Percentiles rank a stretch among this genome's conserved stretches.
These are phyloP conservation scores for Phycodurus eques DNA, from an alignment of 2,113 vertebrate species.

Conservation along the genomic window DNA sequence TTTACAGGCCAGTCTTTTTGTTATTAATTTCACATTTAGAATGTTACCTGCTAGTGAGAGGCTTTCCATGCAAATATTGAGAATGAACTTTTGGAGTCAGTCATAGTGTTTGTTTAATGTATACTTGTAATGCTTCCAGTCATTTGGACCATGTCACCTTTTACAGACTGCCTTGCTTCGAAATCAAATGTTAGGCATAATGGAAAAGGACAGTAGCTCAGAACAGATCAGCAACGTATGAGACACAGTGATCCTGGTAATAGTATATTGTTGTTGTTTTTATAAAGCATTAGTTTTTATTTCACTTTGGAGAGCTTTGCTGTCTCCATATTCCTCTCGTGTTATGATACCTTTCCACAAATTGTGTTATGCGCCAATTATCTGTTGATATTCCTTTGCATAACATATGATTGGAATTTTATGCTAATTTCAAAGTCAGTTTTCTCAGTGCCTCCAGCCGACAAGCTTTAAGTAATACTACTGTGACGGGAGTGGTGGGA, in stretches of 20 bases:
- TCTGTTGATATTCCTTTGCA: not conserved
- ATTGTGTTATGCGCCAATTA: not conserved
- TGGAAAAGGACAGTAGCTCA: not conserved
- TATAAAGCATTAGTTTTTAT: not conserved
- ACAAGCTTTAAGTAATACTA: constrained; percentile 67
- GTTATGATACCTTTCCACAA: not conserved
- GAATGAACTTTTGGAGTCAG: not conserved
- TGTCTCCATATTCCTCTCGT: not conserved
- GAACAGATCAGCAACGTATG: constrained; percentile 8
- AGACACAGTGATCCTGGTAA: not conserved
- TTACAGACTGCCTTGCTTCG: constrained; percentile 33
- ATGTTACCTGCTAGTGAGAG: constrained; percentile 1
- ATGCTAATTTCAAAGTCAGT: not conserved
- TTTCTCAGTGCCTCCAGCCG: constrained; percentile 56
- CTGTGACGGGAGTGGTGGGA: constrained; percentile 64
- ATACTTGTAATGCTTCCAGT: constrained; percentile 37
- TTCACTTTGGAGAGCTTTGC: not conserved
- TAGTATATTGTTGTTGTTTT: not conserved
- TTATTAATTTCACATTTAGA: not conserved
- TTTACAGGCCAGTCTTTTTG: constrained; percentile 38
- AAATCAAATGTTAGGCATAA: constrained; percentile 17
- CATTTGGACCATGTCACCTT: constrained; percentile 24
- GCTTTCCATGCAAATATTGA: constrained; percentile 10
- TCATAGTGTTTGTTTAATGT: constrained; percentile 14
- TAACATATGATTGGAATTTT: not conserved